phyloP scores from a whole-genome alignment of 2,113 vertebrate genomes.

The Jaculus jaculus region DNA sequence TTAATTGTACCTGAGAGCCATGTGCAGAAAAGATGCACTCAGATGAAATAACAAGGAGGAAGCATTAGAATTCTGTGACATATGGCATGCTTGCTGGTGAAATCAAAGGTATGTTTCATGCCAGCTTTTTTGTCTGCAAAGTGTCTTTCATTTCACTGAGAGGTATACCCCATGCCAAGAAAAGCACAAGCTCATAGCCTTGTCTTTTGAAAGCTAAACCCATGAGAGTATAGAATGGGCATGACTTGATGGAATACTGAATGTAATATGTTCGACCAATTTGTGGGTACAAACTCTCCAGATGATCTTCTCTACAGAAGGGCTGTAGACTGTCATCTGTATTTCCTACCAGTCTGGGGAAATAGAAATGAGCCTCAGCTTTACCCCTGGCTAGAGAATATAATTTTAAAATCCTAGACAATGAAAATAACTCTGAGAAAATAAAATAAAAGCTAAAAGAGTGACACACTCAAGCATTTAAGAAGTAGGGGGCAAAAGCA shows the following conservation, averaged over 20 bases:
- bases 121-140: slow-evolving; percentile 78
- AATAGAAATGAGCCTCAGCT: slow-evolving; percentile 13
- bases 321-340: background rate
- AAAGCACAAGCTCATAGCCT: slow-evolving; percentile 64
- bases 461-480: background rate
- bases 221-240: slow-evolving; percentile 49
- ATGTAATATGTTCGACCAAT: slow-evolving; percentile 61
- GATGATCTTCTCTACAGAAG: background rate
- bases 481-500: background rate
- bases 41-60: slow-evolving; percentile 76
- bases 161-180: slow-evolving; percentile 72
- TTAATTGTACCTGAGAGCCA: slow-evolving; percentile 48
- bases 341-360: background rate
- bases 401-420: background rate
- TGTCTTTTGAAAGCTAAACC: slow-evolving; percentile 70
- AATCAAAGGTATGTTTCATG: slow-evolving; percentile 80
- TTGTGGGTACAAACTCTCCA: slow-evolving; percentile 54
- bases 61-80: slow-evolving; percentile 78
- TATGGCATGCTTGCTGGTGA: slow-evolving; percentile 82
- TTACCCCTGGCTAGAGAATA: background rate
- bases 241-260: slow-evolving; percentile 47
- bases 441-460: slow-evolving; percentile 31
- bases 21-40: slow-evolving; percentile 59
- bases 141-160: slow-evolving; percentile 80
- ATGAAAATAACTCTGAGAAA: background rate